phyloP scores from a whole-genome alignment of 2,797 vertebrate genomes.

The Clarias laeviceps region DNA sequence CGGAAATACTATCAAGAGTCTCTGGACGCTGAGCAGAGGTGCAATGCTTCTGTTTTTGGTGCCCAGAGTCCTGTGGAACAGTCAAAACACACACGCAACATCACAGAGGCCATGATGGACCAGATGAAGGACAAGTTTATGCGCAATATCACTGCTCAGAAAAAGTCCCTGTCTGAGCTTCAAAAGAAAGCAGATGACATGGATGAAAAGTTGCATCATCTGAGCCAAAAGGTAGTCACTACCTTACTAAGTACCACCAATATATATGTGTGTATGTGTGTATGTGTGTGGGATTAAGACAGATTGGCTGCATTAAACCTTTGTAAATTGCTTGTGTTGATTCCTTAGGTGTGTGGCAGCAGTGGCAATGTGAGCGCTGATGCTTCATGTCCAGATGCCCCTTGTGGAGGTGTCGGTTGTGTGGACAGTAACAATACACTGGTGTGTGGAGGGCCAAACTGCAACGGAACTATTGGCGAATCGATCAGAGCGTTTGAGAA shows the following conservation, averaged over 20 bases:
- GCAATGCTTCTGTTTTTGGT: conserved; percentile 68
- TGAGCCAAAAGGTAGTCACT: conserved; percentile 75
- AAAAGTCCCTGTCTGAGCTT: conserved; percentile 74
- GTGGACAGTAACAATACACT: conserved; percentile 64
- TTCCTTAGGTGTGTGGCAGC: conserved; percentile 73
- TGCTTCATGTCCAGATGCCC: conserved; percentile 67
- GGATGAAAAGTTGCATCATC: conserved; percentile 60
- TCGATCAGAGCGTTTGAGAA: conserved; percentile 67
- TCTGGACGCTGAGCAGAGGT: conserved; percentile 64
- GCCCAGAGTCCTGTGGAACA: conserved; percentile 66
- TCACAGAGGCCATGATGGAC: conserved; percentile 65
- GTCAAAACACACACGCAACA: conserved; percentile 58
- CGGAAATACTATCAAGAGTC: conserved; percentile 72
- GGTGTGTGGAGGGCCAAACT: conserved; percentile 76
- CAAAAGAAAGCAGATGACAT: conserved; percentile 70
- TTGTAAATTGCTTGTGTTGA: neutral
- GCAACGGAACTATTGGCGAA: conserved; percentile 74
- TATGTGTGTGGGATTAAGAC: neutral
- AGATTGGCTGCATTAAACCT: neutral
- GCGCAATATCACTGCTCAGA: conserved; percentile 66
- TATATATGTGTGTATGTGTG: neutral
- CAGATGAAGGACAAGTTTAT: conserved; percentile 62
- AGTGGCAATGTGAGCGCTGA: conserved; percentile 60
- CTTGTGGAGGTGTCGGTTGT: conserved; percentile 82
- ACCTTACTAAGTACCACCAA: neutral